Percentiles rank a stretch among this genome's conserved stretches.
These are phyloP conservation scores for Himalopsyche tibetana DNA, from an alignment of 2,888 invertebrate species.

Conservation along the genomic window DNA sequence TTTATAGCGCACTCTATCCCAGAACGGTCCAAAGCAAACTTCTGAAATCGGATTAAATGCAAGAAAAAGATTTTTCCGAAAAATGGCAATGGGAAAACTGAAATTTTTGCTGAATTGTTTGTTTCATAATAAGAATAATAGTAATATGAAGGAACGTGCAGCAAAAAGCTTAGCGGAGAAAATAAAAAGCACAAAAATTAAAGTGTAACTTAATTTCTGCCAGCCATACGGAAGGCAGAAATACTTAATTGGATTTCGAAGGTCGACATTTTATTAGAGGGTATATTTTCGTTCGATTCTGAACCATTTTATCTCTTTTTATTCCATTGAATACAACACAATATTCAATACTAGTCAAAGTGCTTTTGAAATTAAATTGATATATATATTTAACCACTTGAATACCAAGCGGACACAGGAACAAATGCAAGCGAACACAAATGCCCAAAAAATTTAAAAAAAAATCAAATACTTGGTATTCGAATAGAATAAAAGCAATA, in stretches of 20 bases:
- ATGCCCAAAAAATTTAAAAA: too few relatives aligned
- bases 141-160: slow-evolving; percentile 1
- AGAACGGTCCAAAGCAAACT: slow-evolving; percentile 47
- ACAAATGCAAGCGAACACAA: too few relatives aligned
- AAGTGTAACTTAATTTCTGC: slow-evolving; percentile 37
- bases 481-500: too few relatives aligned
- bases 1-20: not conserved
- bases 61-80: slow-evolving; percentile 44
- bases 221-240: not conserved
- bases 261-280: not conserved
- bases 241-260: slow-evolving; percentile 8
- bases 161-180: slow-evolving; percentile 6
- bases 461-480: too few relatives aligned
- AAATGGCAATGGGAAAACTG: slow-evolving; percentile 2
- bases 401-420: too few relatives aligned
- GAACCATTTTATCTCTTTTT: too few relatives aligned
- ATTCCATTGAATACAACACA: too few relatives aligned
- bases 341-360: too few relatives aligned
- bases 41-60: slow-evolving; percentile 57
- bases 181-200: not conserved
- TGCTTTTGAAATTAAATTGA: too few relatives aligned
- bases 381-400: too few relatives aligned
- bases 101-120: not conserved
- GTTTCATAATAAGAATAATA: slow-evolving; percentile 34
- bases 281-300: not conserved